Conservation (phyloP, 2,888 invertebrate species). For the Cheiracanthium punctorium region DNA sequence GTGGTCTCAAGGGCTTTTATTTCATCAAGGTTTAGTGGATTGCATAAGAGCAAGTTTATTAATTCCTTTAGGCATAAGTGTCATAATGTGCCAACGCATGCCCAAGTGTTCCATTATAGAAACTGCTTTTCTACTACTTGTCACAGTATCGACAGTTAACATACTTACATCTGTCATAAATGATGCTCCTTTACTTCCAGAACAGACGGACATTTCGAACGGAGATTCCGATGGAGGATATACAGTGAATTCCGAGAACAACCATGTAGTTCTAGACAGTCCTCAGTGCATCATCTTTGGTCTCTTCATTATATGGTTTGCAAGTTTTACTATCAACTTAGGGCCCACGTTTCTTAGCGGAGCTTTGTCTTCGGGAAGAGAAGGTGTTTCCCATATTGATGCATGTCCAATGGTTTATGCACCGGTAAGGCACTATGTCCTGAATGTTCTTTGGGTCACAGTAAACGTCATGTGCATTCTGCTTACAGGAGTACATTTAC, state of each 20-base stretch:
- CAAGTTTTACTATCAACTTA: constrained; percentile 91
- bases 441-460: constrained; percentile 92
- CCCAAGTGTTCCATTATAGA: constrained; percentile 92
- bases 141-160: constrained; percentile 93
- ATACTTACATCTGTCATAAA: constrained; percentile 89
- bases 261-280: constrained; percentile 80
- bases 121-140: constrained; percentile 89
- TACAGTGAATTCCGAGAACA: constrained; percentile 44
- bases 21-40: constrained; percentile 90
- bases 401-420: constrained; percentile 91
- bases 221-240: constrained; percentile 36
- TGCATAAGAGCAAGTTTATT: constrained; percentile 87
- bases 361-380: constrained; percentile 86
- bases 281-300: constrained; percentile 93
- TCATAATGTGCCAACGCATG: constrained; percentile 87
- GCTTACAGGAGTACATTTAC: constrained; percentile 88
- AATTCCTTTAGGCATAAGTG: constrained; percentile 86
- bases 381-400: constrained; percentile 82
- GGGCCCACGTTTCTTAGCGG: constrained; percentile 91
- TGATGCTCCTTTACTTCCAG: constrained; percentile 88
- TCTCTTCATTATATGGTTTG: constrained; percentile 95
- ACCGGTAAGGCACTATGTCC: constrained; percentile 90
- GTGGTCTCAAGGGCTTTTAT: constrained; percentile 89
- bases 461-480: constrained; percentile 90
- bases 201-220: constrained; percentile 73